Conservation (phyloP, 2,797 vertebrate genomes). For the Aphelocoma californica region DNA sequence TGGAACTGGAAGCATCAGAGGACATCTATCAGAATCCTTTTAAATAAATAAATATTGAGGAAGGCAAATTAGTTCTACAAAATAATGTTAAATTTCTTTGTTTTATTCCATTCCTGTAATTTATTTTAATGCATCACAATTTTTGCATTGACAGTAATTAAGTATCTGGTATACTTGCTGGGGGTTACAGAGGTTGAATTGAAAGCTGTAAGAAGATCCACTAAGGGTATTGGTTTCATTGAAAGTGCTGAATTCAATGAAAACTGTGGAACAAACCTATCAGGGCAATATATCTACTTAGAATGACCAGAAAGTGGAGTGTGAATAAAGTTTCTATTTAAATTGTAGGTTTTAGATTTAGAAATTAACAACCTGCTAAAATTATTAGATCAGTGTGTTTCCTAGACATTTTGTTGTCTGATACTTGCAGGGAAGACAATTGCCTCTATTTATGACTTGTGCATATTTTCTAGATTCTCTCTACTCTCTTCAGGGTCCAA, state of each 20-base stretch:
- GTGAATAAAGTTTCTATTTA: neutral
- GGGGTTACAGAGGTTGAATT: neutral
- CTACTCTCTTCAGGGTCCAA: neutral
- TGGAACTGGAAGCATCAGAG: neutral
- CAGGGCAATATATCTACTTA: neutral
- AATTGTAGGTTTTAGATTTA: neutral
- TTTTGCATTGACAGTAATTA: neutral
- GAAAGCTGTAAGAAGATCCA: neutral
- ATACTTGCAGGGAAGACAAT: neutral
- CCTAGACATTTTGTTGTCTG: neutral
- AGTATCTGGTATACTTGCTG: neutral
- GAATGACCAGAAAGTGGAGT: neutral
- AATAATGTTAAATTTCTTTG: neutral
- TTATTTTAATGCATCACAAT: neutral
- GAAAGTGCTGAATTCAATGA: neutral
- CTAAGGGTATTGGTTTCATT: neutral
- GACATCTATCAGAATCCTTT: neutral
- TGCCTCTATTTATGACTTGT: neutral
- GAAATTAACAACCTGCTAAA: neutral
- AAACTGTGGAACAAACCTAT: neutral
- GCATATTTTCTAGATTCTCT: neutral
- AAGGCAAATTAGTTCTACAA: neutral
- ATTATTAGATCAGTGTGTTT: neutral
- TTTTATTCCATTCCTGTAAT: neutral
- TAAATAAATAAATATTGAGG: neutral